Evolutionary conservation across 2,888 invertebrate genomes (phyloP).

Genomic region (Terebella lapidaria): DNA sequence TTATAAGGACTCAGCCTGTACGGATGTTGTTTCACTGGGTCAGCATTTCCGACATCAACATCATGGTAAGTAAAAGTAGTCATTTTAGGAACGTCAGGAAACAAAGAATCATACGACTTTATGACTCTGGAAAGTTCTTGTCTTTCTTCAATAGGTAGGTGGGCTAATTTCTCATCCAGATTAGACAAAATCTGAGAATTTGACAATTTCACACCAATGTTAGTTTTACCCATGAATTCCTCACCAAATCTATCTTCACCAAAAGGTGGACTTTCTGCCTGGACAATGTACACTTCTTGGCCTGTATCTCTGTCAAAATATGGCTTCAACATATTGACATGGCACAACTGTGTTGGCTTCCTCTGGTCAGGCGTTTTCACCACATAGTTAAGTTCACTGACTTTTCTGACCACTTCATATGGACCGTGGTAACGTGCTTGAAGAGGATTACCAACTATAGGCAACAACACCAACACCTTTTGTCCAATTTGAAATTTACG

Average conservation of each 20-base stretch:
- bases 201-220: background rate
- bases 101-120: background rate
- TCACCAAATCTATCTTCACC: background rate
- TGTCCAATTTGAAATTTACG: background rate
- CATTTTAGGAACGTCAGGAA: background rate
- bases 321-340: slow-evolving; percentile 6
- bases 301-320: background rate
- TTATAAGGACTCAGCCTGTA: slow-evolving; percentile 9
- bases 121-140: background rate
- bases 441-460: background rate
- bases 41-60: background rate
- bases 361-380: background rate
- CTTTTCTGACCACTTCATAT: background rate
- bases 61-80: background rate
- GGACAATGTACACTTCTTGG: no score
- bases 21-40: slow-evolving; percentile 2
- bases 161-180: background rate
- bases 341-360: slow-evolving; percentile 1
- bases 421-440: background rate
- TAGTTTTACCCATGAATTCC: background rate
- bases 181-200: background rate
- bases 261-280: no score
- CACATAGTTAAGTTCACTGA: slow-evolving; percentile 1
- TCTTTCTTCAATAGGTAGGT: background rate
- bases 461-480: slow-evolving; percentile 1